phyloP scores from a whole-genome alignment of 1,140 invertebrate species.

The Liolophura sinensis region DNA sequence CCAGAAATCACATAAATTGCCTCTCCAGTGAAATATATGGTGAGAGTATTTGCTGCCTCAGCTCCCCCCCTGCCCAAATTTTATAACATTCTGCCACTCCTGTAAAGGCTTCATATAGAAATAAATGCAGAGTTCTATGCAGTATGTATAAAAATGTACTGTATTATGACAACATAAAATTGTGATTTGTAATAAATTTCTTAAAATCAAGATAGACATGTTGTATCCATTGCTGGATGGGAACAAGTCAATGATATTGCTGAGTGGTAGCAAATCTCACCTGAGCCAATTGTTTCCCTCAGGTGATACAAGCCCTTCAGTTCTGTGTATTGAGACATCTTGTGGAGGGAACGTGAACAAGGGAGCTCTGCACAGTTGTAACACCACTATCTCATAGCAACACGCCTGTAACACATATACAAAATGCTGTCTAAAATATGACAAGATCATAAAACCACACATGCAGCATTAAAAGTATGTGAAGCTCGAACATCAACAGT shows the following conservation, averaged over 20 bases:
- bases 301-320: conserved; percentile 66
- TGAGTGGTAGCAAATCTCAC: conserved; percentile 22
- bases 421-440: not conserved
- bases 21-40: too few relatives aligned
- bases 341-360: conserved; percentile 7
- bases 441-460: not conserved
- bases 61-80: too few relatives aligned
- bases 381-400: not conserved
- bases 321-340: conserved; percentile 42
- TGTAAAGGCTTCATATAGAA: too few relatives aligned
- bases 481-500: not conserved
- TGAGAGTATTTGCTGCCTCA: too few relatives aligned
- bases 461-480: not conserved
- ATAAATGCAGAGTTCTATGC: too few relatives aligned
- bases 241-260: not conserved
- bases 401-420: not conserved
- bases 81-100: too few relatives aligned
- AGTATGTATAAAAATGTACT: too few relatives aligned
- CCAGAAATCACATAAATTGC: too few relatives aligned
- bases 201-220: too few relatives aligned
- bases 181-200: too few relatives aligned
- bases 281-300: conserved; percentile 74
- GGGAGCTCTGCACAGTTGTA: not conserved
- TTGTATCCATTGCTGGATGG: not conserved
- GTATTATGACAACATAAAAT: too few relatives aligned